Evolutionary conservation across 2,888 invertebrate genomes (phyloP), one percentile per base, ranked within the genome.

Genomic region (Lycia hirtaria): DNA sequence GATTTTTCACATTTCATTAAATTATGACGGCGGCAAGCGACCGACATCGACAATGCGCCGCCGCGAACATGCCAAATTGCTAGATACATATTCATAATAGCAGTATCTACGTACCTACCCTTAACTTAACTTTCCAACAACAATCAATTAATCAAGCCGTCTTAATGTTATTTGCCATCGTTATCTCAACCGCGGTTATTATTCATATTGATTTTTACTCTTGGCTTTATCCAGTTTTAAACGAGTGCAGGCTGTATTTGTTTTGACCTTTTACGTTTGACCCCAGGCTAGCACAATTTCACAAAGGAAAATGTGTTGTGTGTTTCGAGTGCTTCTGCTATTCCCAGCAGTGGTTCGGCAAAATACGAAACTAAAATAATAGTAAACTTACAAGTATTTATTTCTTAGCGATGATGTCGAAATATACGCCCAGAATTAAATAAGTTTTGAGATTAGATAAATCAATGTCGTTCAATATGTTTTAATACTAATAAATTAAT

Each of bases 1-100:
- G 85, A 85, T 87, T 86, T 86, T 88, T 58, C 76, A 83, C 83
- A 85, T 86, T 80, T 81, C 83, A 86, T 83, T 82, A 81, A 81
- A 81, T 76, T 74, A 75, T 78, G 74, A 78, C 76, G 75, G 75
- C 72, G 73, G 74, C 75, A 63, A 77, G 68, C 75, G 71, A 71
- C 69, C 60, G 58, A 62, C 44, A 56, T 56, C 60, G 53, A 69
- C 71, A 78, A 69, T 79, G 83, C 85, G 85, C 85, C 86, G 83
- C 79, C 84, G 85, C 85, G 75, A 72, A 69, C 69, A 69, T 72
- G 71, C 71, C 68, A 74, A 80, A 76, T 77, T 74, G 65, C 65
- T 68, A 70, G 73, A 55, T 52, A 55, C 47, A 60, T 73, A 74
- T 73, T 69, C 73, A 76, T 59, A 62, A 57, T 55, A 60, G 37